Evolutionary conservation across 2,113 vertebrate genomes (phyloP), one percentile per base, ranked within the genome.

Genomic region (Lucifuga dentata): DNA sequence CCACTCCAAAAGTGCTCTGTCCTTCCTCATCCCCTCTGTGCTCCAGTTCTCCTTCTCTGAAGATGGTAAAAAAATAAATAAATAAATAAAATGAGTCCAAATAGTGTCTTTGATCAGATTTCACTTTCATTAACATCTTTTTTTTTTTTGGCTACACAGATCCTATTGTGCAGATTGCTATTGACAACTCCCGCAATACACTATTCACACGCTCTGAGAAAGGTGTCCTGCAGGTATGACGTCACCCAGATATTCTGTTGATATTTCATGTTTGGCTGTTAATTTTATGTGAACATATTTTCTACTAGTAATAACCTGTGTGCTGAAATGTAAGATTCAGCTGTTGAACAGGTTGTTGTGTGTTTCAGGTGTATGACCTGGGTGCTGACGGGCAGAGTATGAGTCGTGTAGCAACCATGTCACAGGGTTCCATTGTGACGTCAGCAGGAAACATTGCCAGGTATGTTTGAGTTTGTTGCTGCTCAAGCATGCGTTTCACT

Each of bases 11-110:
- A 96, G 96, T 15, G 62, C 92, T 0, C 88, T 99, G 55, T 99
- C 97, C 67, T 98, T 98, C 80, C 96, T 99, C 23, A 57, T 99
- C 67, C 97, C 98, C 13, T 98, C 98, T 0, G 88, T 98, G 65
- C 93, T 99, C 3, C 97, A 98, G 62, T 99, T 99, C 80, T 95
- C 95, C 0, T 99, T 99, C 71, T 99, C 97, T 48, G 97, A 99
- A 86, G 98, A 99, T 51, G 98, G 98, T 99, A 72, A 89, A 94
- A 85, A 49, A 10, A 32, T 23, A 9, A 12, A 24, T n/a, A 13
- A 11, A 19, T 4, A 5, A 50, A 10, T 12, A 23, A 0, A 16
- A 7, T 9, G 20, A 8, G 3, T 43, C 11, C 3, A 2, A 26
- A 44, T 51, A 2, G 8, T 17, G 21, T 38, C 21, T 21, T 9